A percentile compares a stretch with the other conserved stretches of the same genome.
Evolutionary conservation across 2,888 invertebrate genomes (phyloP).

Genomic region (Polyommatus icarus): DNA sequence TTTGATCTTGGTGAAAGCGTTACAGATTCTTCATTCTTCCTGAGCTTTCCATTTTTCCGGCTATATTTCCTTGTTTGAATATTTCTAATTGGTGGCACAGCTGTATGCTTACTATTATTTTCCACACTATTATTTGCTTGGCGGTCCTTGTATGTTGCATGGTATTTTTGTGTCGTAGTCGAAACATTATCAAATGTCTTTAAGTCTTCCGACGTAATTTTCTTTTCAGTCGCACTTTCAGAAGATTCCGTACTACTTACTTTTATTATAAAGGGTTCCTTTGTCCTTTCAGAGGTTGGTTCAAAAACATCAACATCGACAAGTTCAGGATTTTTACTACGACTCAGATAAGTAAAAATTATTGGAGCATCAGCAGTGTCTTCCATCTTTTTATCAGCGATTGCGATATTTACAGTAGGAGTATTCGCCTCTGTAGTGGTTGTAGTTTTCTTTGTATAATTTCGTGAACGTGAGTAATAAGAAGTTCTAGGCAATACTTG

Average conservation of each 20-base stretch:
- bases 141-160: constrained; percentile 62
- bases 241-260: constrained; percentile 65
- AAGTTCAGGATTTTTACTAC: constrained; percentile 46
- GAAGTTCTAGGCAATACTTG: constrained; percentile 61
- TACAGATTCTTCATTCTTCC: constrained; percentile 48
- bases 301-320: constrained; percentile 39
- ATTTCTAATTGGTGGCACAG: constrained; percentile 61
- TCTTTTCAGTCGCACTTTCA: constrained; percentile 53
- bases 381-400: constrained; percentile 54
- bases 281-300: constrained; percentile 47
- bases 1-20: constrained; percentile 50
- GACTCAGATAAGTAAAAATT: constrained; percentile 58
- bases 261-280: constrained; percentile 58
- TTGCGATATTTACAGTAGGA: constrained; percentile 37
- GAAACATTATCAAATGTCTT: constrained; percentile 44
- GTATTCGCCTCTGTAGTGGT: constrained; percentile 46
- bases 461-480: constrained; percentile 62
- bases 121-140: constrained; percentile 48
- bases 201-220: constrained; percentile 54
- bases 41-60: constrained; percentile 51
- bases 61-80: constrained; percentile 64
- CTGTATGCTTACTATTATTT: constrained; percentile 37
- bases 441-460: constrained; percentile 47
- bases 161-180: constrained; percentile 62
- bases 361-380: constrained; percentile 58